These are phyloP conservation scores for Clitarchus hookeri DNA, from an alignment of 2,888 invertebrate species.

Conservation along the genomic window DNA sequence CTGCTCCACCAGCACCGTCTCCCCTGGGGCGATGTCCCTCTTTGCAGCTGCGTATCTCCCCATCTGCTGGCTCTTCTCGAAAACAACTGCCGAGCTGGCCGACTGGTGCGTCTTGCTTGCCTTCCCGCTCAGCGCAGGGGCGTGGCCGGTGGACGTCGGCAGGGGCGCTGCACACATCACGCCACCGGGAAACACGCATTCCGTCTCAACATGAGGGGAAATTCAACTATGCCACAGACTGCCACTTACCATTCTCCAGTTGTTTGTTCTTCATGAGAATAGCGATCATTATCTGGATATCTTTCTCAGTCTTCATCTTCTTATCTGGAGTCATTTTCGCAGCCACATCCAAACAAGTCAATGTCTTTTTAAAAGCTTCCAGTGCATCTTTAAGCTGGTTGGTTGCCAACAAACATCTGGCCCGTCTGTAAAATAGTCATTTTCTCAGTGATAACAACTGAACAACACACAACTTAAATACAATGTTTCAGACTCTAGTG, in stretches of 20 bases:
- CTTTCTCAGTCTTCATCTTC: constrained; percentile 65
- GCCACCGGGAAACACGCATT: neutral
- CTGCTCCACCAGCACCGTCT: constrained; percentile 71
- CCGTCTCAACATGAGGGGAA: neutral
- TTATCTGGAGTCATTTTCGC: constrained; percentile 66
- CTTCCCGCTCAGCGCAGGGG: neutral
- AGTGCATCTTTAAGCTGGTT: constrained; percentile 69
- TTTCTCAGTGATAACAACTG: no score
- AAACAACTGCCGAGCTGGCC: constrained; percentile 66
- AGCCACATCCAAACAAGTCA: constrained; percentile 69
- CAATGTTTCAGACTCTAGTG: no score
- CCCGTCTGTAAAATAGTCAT: constrained; percentile 57
- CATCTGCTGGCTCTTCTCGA: constrained; percentile 63
- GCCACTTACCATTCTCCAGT: constrained; percentile 33
- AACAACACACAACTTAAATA: no score
- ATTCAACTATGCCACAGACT: neutral
- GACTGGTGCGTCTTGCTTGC: constrained; percentile 61
- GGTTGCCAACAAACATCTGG: constrained; percentile 70
- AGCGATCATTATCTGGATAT: constrained; percentile 72
- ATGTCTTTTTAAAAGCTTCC: constrained; percentile 66
- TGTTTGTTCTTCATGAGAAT: constrained; percentile 60
- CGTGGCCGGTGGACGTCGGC: neutral
- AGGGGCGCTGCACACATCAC: neutral
- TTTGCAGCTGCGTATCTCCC: constrained; percentile 77
- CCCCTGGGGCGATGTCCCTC: constrained; percentile 71